Evolutionary conservation across 2,113 vertebrate genomes (phyloP).

Genomic region (Myrmecophaga tridactyla): DNA sequence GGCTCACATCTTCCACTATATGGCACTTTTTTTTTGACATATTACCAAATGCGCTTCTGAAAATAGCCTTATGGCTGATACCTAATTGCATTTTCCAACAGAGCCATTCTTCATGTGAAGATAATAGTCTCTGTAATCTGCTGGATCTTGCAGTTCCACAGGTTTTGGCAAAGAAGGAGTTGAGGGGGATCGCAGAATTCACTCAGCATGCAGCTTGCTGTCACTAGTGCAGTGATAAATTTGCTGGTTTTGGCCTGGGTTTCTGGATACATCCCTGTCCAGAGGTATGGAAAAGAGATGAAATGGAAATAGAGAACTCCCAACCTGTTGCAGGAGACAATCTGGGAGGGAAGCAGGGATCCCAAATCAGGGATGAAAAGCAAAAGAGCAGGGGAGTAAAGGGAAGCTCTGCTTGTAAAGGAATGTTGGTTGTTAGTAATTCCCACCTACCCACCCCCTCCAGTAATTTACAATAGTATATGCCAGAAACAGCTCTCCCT

Average conservation of each 20-base stretch:
- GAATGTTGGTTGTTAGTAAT: not conserved
- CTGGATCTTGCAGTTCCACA: slow-evolving; percentile 75
- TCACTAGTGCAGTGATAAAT: slow-evolving; percentile 82
- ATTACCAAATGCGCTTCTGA: slow-evolving; percentile 76
- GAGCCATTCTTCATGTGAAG: slow-evolving; percentile 77
- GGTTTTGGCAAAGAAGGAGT: slow-evolving; percentile 80
- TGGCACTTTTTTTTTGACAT: slow-evolving; percentile 72
- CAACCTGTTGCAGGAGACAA: slow-evolving; percentile 57
- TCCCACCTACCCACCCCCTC: too few relatives aligned
- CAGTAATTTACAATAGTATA: not conserved
- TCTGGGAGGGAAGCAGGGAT: slow-evolving; percentile 4
- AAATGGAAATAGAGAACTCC: slow-evolving; percentile 70
- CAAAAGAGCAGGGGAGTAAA: not conserved
- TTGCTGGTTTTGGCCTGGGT: slow-evolving; percentile 81
- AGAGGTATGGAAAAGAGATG: slow-evolving; percentile 81
- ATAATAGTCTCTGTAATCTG: slow-evolving; percentile 77
- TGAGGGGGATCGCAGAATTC: slow-evolving; percentile 79
- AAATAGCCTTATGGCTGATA: slow-evolving; percentile 78
- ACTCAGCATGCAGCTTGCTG: slow-evolving; percentile 82
- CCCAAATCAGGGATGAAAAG: slow-evolving; percentile 6
- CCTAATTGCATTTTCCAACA: slow-evolving; percentile 74
- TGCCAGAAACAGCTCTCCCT: not conserved
- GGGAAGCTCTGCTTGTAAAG: not conserved
- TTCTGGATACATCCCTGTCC: slow-evolving; percentile 74
- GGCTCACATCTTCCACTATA: slow-evolving; percentile 55